Percentiles rank a stretch among this genome's conserved stretches.
Conservation (phyloP, 2,888 invertebrate genomes). For the Plutella xylostella region DNA sequence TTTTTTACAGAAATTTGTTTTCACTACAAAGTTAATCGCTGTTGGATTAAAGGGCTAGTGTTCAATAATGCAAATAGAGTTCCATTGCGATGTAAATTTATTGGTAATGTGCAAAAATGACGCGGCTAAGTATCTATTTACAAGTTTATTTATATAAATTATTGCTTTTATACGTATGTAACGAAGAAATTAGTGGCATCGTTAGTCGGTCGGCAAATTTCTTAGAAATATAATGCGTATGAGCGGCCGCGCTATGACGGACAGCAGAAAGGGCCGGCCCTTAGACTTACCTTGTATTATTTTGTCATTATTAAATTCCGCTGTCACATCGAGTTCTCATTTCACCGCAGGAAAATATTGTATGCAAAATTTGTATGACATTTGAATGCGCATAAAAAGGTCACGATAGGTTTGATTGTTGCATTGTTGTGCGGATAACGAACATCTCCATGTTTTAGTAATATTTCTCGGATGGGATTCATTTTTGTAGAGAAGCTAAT, state of each 20-base stretch:
- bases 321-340: constrained; percentile 62
- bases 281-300: constrained; percentile 67
- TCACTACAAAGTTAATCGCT: no score
- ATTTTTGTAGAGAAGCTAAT: neutral
- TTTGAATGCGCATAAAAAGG: constrained; percentile 44
- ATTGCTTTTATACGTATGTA: neutral
- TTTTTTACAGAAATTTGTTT: no score
- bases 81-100: no score
- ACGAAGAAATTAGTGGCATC: constrained; percentile 55
- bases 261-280: constrained; percentile 66
- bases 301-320: constrained; percentile 71
- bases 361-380: constrained; percentile 70
- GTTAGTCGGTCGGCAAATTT: constrained; percentile 60
- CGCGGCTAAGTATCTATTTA: no score
- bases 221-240: constrained; percentile 64
- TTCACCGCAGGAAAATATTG: constrained; percentile 65
- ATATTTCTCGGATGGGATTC: neutral
- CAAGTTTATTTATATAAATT: no score
- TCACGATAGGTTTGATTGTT: constrained; percentile 4
- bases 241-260: constrained; percentile 65
- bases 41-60: no score
- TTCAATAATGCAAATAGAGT: no score
- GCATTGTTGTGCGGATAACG: constrained; percentile 1
- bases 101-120: no score
- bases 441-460: neutral